A percentile compares a stretch with the other conserved stretches of the same genome.
Conservation (phyloP, 92 coral and sea anemone species). For the Desmophyllum pertusum region DNA sequence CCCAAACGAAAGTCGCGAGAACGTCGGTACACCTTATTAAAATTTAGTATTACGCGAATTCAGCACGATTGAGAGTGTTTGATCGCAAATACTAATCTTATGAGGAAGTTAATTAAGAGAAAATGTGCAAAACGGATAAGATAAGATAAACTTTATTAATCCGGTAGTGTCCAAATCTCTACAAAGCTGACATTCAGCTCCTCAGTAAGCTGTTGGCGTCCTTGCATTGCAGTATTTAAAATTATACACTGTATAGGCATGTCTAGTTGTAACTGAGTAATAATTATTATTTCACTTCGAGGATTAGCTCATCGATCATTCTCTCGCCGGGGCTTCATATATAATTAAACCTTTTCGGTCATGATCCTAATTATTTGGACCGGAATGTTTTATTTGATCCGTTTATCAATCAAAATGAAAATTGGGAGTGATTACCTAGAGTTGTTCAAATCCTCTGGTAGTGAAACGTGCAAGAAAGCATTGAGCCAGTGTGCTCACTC, state of each 20-base stretch:
- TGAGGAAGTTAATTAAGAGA: background rate
- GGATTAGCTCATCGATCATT: background rate
- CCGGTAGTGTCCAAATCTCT: background rate
- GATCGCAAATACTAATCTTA: background rate
- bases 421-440: background rate
- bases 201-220: background rate
- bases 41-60: too few species aligned
- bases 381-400: background rate
- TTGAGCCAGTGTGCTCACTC: background rate
- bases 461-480: too few species aligned
- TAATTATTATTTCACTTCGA: background rate
- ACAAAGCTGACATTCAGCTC: background rate
- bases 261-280: background rate
- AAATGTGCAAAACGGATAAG: slow-evolving; percentile 8
- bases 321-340: background rate
- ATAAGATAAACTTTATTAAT: background rate
- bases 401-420: background rate
- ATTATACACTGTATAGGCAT: too few species aligned
- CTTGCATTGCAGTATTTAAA: background rate
- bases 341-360: background rate
- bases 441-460: background rate
- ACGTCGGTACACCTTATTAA: too few species aligned
- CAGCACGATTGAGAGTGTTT: background rate
- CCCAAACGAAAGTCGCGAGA: too few species aligned
- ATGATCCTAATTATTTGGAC: background rate